Base-by-base conservation (phyloP, 2,888 invertebrate genomes). In the Cataglyphis albicans region DNA sequence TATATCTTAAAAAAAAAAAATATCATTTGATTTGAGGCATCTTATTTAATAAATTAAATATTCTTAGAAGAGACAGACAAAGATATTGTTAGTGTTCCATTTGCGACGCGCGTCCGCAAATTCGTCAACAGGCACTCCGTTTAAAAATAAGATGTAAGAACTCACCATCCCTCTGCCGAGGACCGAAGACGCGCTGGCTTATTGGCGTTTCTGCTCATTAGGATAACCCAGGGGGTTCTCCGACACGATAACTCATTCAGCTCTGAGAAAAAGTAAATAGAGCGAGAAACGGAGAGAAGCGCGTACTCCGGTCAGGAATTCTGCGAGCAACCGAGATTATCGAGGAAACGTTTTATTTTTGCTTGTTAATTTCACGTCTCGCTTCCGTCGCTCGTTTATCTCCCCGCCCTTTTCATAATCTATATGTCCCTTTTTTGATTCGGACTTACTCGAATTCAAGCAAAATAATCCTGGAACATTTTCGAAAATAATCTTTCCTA, bases 161-260 rank as follows among this genome's bases (percentile, higher is more conserved):
- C 44, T 21, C 29, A 38, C 76, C 55, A 59, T 80, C 59, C 59
- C 72, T 52, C 48, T 15, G 25, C 12, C 18, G 59, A 41, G 78
- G 83, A 84, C 44, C 9, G 82, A 81, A 84, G 85, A 83, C 57
- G 82, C 81, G 84, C 86, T 83, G 76, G 81, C 81, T 82, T 90
- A 90, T 90, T 90, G 89, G 89, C 90, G 85, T 91, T 91, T 91
- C 87, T 89, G 87, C 92, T 92, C 92, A 92, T 92, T 92, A 92
- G 90, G 91, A 88, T 92, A 92, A 92, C 92, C 90, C 89, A 89
- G 91, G 89, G 89, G 89, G 82, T 83, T 78, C 48, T 83, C 81
- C 78, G 82, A 68, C 81, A 87, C 91, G 91, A 91, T 92, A 92
- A 92, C 91, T 92, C 92, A 92, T 92, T 92, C 90, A 82, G 89